phyloP scores from a whole-genome alignment of 92 coral and sea anemone genomes.

The Muricea muricata region DNA sequence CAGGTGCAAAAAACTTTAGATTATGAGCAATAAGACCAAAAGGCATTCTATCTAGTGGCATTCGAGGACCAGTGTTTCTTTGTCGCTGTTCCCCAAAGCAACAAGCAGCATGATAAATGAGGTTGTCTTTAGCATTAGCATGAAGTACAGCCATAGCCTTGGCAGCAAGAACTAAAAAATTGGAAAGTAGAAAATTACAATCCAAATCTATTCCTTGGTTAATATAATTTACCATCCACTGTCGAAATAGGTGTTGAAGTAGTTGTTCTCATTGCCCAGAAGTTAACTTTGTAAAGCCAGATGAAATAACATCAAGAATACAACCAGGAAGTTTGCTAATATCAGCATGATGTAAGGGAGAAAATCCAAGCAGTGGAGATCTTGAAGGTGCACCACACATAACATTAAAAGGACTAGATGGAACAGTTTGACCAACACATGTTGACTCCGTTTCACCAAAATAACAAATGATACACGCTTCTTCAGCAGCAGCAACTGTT shows the following conservation, averaged over 20 bases:
- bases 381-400: background rate
- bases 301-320: background rate
- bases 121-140: background rate
- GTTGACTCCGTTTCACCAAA: too few species aligned
- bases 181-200: background rate
- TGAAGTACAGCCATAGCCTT: background rate
- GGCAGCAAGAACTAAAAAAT: background rate
- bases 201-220: background rate
- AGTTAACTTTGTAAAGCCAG: background rate
- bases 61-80: background rate
- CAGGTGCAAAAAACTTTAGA: background rate
- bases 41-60: constrained; percentile 18
- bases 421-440: too few species aligned
- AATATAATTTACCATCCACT: background rate
- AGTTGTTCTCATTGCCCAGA: background rate
- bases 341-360: background rate
- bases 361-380: background rate
- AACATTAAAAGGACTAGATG: background rate
- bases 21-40: constrained; percentile 13
- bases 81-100: background rate
- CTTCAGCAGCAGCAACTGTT: too few species aligned
- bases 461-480: too few species aligned
- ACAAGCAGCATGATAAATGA: background rate
- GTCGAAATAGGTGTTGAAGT: background rate
- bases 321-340: background rate